A percentile compares a stretch with the other conserved stretches of the same genome.
Evolutionary conservation across 2,797 vertebrate species (phyloP).

Genomic region (Garrulus glandarius): DNA sequence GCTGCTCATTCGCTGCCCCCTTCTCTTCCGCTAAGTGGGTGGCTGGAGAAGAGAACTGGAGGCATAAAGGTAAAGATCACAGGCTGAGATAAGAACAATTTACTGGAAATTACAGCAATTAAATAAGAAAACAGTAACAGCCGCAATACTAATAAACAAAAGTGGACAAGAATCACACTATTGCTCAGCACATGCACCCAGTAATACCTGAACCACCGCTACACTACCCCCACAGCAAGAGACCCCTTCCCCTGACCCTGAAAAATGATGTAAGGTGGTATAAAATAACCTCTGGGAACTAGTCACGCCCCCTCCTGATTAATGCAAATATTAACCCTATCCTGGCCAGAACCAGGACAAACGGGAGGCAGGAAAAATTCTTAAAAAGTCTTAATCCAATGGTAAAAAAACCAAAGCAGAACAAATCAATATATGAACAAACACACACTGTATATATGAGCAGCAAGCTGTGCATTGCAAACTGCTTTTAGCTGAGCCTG

Average conservation of each 20-base stretch:
- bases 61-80: background rate
- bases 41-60: background rate
- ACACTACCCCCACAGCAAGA: background rate
- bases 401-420: background rate
- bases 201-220: background rate
- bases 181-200: accelerated
- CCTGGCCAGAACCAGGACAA: background rate
- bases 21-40: accelerated
- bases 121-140: background rate
- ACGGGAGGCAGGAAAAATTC: background rate
- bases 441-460: accelerated
- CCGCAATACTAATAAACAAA: background rate
- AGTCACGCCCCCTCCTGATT: background rate
- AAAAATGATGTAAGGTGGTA: background rate
- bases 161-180: background rate
- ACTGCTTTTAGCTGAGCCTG: background rate
- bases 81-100: background rate
- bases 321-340: background rate
- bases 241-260: background rate
- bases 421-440: background rate
- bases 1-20: accelerated
- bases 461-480: background rate
- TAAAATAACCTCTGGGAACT: background rate
- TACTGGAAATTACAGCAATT: background rate
- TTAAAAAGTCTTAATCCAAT: background rate